phyloP scores from a whole-genome alignment of 64 coral and sea anemone genomes.

The Trachythela sp. region DNA sequence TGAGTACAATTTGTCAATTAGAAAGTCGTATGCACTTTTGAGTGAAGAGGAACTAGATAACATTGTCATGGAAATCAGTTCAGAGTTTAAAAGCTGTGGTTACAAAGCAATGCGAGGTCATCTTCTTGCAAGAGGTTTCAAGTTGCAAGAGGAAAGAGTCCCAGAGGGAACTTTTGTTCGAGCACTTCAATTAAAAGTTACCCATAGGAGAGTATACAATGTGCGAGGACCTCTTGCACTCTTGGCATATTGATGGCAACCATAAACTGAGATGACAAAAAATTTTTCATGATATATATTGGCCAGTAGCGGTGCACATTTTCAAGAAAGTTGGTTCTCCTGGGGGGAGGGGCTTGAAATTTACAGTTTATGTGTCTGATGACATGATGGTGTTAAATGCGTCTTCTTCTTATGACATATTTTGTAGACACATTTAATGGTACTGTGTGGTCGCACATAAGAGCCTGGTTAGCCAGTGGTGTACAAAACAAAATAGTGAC shows the following conservation, averaged over 20 bases:
- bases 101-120: conserved; percentile 38
- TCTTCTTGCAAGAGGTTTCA: conserved; percentile 38
- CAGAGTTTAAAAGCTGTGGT: conserved; percentile 29
- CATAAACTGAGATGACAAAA: neutral
- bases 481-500: too few relatives aligned
- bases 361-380: too few relatives aligned
- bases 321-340: neutral
- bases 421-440: too few relatives aligned
- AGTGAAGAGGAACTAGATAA: neutral
- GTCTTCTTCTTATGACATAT: too few relatives aligned
- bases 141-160: conserved; percentile 37
- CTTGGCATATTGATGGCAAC: conserved; percentile 45
- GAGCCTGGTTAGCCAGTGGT: neutral
- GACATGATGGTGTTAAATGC: too few relatives aligned
- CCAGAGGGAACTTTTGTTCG: conserved; percentile 33
- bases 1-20: conserved; percentile 19
- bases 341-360: neutral
- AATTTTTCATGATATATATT: neutral
- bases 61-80: neutral
- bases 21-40: neutral
- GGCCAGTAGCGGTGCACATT: neutral
- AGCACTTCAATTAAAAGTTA: conserved; percentile 56
- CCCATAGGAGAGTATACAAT: conserved; percentile 56
- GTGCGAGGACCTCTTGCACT: conserved; percentile 49
- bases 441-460: too few relatives aligned